These are phyloP conservation scores for Mugil cephalus DNA, from an alignment of 2,113 vertebrate species.

Conservation along the genomic window DNA sequence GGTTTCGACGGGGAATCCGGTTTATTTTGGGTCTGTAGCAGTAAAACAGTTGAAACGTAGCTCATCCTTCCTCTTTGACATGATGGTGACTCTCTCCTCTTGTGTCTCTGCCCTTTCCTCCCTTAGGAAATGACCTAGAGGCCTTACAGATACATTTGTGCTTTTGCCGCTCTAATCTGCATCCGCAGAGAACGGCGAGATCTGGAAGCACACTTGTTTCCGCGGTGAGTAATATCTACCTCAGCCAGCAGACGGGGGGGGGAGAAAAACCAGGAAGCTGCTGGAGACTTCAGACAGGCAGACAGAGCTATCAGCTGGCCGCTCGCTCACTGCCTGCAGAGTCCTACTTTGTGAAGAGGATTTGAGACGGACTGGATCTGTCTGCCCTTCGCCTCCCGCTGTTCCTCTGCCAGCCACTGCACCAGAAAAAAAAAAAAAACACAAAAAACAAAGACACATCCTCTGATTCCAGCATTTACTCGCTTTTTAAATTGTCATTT, in stretches of 20 bases:
- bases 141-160: conserved; percentile 93
- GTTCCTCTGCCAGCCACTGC: conserved; percentile 56
- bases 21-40: conserved; percentile 28
- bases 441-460: conserved; percentile 78
- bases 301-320: conserved; percentile 70
- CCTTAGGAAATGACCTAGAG: conserved; percentile 97
- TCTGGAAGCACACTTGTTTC: conserved; percentile 91
- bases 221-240: conserved; percentile 92
- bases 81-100: conserved; percentile 72
- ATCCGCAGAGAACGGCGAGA: conserved; percentile 81
- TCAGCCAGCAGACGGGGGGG: conserved; percentile 87
- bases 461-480: conserved; percentile 61
- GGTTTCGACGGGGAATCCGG: neutral
- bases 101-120: conserved; percentile 72
- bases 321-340: conserved; percentile 65
- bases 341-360: conserved; percentile 81
- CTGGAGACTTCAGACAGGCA: conserved; percentile 75
- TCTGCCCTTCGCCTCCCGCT: conserved; percentile 73
- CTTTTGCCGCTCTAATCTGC: conserved; percentile 88
- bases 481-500: conserved; percentile 54
- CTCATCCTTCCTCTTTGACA: conserved; percentile 73
- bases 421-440: conserved; percentile 64
- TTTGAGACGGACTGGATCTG: conserved; percentile 94
- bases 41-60: conserved; percentile 44
- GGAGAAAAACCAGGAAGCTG: conserved; percentile 81